Conservation (phyloP, 2,888 invertebrate species). For the Drosophila melanosoma region DNA sequence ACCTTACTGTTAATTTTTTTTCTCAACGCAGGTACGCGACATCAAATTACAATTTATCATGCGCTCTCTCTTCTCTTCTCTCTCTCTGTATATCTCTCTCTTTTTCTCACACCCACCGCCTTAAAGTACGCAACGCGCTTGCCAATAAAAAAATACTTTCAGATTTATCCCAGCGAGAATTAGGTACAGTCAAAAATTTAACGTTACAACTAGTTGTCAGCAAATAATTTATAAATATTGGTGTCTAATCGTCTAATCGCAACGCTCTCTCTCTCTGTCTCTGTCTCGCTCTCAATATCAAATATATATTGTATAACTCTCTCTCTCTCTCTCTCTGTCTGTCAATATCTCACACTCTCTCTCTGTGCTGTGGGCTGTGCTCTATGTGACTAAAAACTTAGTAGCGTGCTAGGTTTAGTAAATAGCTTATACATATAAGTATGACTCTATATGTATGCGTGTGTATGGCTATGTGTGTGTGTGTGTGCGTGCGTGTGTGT, state of each 20-base stretch:
- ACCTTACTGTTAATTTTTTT: conserved; percentile 61
- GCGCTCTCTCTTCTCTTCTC: conserved; percentile 53
- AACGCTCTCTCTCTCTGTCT: conserved; percentile 57
- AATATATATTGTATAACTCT: conserved; percentile 48
- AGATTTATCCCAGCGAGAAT: conserved; percentile 53
- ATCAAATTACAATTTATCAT: conserved; percentile 70
- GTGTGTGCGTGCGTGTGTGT: conserved; percentile 17
- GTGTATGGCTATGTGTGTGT: conserved; percentile 25
- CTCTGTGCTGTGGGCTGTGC: conserved; percentile 70
- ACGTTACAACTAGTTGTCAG: conserved; percentile 45
- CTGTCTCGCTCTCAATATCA: conserved; percentile 38
- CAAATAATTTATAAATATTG: conserved; percentile 59
- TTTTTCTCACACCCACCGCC: conserved; percentile 40
- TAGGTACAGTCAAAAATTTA: conserved; percentile 72
- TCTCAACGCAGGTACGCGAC: conserved; percentile 68
- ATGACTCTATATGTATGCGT: conserved; percentile 33
- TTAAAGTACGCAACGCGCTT: conserved; percentile 70
- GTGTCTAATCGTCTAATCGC: conserved; percentile 72
- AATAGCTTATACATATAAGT: conserved; percentile 43
- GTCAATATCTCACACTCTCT: conserved; percentile 41
- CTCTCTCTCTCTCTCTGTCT: conserved; percentile 33
- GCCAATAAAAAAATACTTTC: conserved; percentile 42
- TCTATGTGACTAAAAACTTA: conserved; percentile 64
- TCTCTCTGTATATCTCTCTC: conserved; percentile 19
- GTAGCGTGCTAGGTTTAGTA: conserved; percentile 75